Base-by-base conservation (phyloP, 1,140 invertebrate species). In the Sitobion miscanthi region DNA sequence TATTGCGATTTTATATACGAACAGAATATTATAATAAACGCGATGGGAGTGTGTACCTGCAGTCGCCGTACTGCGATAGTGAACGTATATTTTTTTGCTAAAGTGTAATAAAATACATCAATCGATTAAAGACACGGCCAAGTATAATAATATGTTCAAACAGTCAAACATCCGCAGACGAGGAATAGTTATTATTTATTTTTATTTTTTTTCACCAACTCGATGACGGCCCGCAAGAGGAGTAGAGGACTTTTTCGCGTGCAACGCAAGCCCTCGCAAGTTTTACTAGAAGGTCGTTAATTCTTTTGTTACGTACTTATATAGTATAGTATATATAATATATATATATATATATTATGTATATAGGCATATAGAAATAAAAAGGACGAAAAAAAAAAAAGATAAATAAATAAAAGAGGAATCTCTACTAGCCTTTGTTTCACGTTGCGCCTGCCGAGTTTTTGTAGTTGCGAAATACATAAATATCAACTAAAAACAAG, bases 401-500 rank as follows among this genome's bases (percentile, higher is more conserved):
- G 45, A 87, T 20, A 87, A 52, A 88, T 35, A 88, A 88, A 52
- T 86, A 52, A 88, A 88, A 52, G 30, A 52, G n/a, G 17, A 89
- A 54, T 54, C 47, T 38, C 30, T n/a, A 54, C 30, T 88, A 49
- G 86, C 47, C 49, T 54, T 89, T 89, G 87, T 89, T 87, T 54
- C 30, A 25, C 47, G 45, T 52, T 17, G 86, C 45, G 86, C 25
- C 86, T n/a, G 86, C 25, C 47, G 86, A 87, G 86, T 49, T 49
- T 42, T 17, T 35, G 57, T 25, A 77, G n/a, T 77, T 17, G 52
- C 11, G 5, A 45, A 91, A 91, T 47, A 47, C 90, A 91, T 91
- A 91, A 91, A 91, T 91, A 91, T 91, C 62, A 62, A 91, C 57
- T 91, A 91, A 45, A 90, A 91, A 90, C 49, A 57, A 62, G 89